These are phyloP conservation scores for Sakesphorus luctuosus DNA, from an alignment of 2,113 vertebrate genomes.

Conservation along the genomic window DNA sequence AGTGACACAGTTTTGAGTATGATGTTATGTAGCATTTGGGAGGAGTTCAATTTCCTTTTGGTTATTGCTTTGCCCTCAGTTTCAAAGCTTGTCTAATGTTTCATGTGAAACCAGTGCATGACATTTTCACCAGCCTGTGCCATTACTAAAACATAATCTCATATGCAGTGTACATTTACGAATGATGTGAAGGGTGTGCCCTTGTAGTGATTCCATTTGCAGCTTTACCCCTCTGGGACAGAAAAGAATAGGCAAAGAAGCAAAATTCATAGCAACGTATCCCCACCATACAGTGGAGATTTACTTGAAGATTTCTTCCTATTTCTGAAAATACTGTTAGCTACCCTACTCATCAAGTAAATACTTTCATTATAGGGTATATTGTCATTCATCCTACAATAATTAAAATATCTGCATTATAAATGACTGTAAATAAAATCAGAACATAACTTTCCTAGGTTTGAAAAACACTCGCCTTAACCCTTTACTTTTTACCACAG, in stretches of 20 bases:
- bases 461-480: background rate
- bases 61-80: background rate
- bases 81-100: background rate
- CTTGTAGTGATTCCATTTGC: background rate
- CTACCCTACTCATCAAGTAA: background rate
- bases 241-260: background rate
- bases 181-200: background rate
- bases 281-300: background rate
- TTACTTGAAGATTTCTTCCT: background rate
- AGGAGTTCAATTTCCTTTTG: background rate
- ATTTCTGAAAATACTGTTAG: background rate
- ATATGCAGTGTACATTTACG: background rate
- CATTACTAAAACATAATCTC: background rate
- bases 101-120: background rate
- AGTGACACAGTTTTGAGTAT: background rate
- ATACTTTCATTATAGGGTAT: background rate
- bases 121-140: background rate
- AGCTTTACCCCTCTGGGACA: background rate
- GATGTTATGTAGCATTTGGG: background rate
- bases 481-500: background rate
- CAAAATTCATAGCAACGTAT: background rate
- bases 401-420: background rate
- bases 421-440: background rate
- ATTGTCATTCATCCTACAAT: background rate
- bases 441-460: background rate